These are phyloP conservation scores for Scaptomyza flava DNA, from an alignment of 2,888 invertebrate genomes.

Conservation along the genomic window DNA sequence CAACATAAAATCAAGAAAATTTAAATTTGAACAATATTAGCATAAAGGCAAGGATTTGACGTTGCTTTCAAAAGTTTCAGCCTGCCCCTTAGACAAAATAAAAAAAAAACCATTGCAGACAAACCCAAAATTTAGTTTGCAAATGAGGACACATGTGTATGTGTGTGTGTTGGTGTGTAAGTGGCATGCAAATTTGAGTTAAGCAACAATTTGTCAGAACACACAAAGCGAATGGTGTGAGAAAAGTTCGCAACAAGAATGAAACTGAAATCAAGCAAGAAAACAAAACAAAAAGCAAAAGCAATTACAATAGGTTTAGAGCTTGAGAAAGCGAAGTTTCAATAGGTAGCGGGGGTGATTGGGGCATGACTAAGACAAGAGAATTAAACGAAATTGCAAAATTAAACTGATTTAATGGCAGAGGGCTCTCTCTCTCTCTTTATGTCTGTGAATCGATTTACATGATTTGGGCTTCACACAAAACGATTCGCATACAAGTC, in stretches of 20 bases:
- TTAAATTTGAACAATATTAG: constrained; percentile 52
- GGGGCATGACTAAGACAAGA: constrained; percentile 31
- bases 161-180: constrained; percentile 22
- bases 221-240: constrained; percentile 54
- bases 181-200: constrained; percentile 57
- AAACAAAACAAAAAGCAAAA: constrained; percentile 64
- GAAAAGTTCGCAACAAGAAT: constrained; percentile 54
- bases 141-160: constrained; percentile 51
- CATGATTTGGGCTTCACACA: constrained; percentile 30
- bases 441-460: constrained; percentile 34
- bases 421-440: not conserved
- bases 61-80: not conserved
- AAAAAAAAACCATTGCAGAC: constrained; percentile 22
- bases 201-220: constrained; percentile 64
- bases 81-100: not conserved
- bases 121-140: constrained; percentile 67
- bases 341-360: not conserved
- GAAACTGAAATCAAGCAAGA: constrained; percentile 62
- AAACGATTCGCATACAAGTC: constrained; percentile 50
- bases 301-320: constrained; percentile 64
- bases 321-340: not conserved
- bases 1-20: constrained; percentile 8
- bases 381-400: constrained; percentile 75
- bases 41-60: constrained; percentile 52
- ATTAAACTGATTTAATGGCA: constrained; percentile 75